Conservation (phyloP, 37 sponge, comb jelly and placozoan species). For the Cladorhizidae sp. region DNA sequence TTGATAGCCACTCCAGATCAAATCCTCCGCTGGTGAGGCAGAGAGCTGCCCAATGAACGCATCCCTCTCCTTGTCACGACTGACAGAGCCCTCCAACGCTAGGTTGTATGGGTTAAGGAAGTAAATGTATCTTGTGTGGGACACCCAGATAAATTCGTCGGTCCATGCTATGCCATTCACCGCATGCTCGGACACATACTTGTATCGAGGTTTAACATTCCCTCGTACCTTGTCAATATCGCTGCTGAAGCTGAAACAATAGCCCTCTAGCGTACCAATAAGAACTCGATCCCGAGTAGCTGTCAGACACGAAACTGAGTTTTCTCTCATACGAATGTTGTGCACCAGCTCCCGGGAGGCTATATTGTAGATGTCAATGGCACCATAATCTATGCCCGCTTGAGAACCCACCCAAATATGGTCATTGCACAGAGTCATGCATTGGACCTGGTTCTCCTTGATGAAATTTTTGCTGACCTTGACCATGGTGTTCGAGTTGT, state of each 20-base stretch:
- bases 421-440: slow-evolving; percentile 61
- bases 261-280: slow-evolving; percentile 81
- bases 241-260: slow-evolving; percentile 44
- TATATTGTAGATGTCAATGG: slow-evolving; percentile 66
- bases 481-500: slow-evolving; percentile 68
- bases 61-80: slow-evolving; percentile 27
- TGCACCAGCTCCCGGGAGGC: slow-evolving; percentile 50
- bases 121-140: slow-evolving; percentile 63
- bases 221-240: slow-evolving; percentile 34
- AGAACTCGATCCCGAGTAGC: slow-evolving; percentile 32
- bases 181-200: slow-evolving; percentile 61
- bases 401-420: slow-evolving; percentile 80
- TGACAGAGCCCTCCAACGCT: slow-evolving; percentile 33
- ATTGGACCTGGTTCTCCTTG: slow-evolving; percentile 72
- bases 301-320: slow-evolving; percentile 74
- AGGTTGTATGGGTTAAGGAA: slow-evolving; percentile 62
- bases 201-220: slow-evolving; percentile 37
- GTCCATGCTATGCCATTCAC: slow-evolving; percentile 60
- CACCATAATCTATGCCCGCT: slow-evolving; percentile 72
- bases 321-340: slow-evolving; percentile 71
- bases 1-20: slow-evolving; percentile 77
- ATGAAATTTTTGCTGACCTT: slow-evolving; percentile 48
- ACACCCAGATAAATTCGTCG: slow-evolving; percentile 58
- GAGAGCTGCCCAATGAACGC: slow-evolving; percentile 64
- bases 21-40: slow-evolving; percentile 26